Evolutionary conservation across 1,140 invertebrate species (phyloP).

Genomic region (Limonius californicus): DNA sequence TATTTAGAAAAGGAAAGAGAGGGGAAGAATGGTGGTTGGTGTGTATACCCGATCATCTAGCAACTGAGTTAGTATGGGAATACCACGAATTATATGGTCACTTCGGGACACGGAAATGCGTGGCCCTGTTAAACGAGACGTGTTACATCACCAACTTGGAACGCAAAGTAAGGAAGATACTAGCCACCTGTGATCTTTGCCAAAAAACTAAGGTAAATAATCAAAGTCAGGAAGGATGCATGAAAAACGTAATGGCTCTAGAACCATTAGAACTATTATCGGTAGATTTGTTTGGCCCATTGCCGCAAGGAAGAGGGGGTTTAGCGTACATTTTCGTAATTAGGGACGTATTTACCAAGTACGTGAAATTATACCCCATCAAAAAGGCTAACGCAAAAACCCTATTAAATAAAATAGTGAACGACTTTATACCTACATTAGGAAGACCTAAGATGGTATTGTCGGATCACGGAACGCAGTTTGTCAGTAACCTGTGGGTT

Average conservation of each 20-base stretch:
- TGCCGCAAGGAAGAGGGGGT: neutral
- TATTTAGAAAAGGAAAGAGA: neutral
- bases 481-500: slow-evolving; percentile 23
- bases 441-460: slow-evolving; percentile 7
- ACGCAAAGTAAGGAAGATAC: neutral
- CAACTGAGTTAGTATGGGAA: neutral
- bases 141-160: neutral
- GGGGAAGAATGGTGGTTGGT: neutral
- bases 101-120: neutral
- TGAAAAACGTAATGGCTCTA: neutral
- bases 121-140: neutral
- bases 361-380: slow-evolving; percentile 1
- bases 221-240: neutral
- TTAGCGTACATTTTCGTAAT: neutral
- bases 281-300: neutral
- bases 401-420: neutral
- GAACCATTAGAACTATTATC: neutral
- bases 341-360: neutral
- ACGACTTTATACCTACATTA: neutral
- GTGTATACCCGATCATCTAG: neutral
- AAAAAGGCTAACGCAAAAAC: neutral
- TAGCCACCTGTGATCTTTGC: neutral
- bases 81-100: neutral
- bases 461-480: slow-evolving; percentile 30
- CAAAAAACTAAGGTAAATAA: neutral